Percentiles rank a stretch among this genome's conserved stretches.
Conservation (phyloP, 2,797 vertebrate species). For the Galagoides demidoff region DNA sequence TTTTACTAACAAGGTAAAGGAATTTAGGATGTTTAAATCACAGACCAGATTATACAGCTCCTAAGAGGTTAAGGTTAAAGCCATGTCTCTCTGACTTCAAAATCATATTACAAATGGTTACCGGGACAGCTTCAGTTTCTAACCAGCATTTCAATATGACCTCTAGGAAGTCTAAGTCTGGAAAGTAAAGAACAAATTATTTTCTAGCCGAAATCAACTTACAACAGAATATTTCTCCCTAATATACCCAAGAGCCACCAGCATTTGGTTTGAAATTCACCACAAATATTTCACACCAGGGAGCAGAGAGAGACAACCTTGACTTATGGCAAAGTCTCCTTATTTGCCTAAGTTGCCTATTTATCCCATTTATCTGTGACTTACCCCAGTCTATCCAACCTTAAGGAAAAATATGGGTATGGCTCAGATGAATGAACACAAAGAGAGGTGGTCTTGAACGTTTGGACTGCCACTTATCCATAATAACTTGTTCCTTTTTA, state of each 20-base stretch:
- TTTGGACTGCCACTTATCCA: slow-evolving; percentile 13
- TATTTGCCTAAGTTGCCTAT: background rate
- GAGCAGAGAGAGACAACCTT: background rate
- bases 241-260: background rate
- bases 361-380: slow-evolving; percentile 21
- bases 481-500: background rate
- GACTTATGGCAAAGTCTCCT: background rate
- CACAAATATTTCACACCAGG: slow-evolving; percentile 1
- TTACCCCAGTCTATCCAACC: background rate
- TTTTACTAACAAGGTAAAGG: background rate
- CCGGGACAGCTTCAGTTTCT: background rate
- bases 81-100: slow-evolving; percentile 1
- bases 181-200: slow-evolving; percentile 31
- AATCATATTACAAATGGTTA: slow-evolving; percentile 24
- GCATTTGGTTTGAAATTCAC: slow-evolving; percentile 29
- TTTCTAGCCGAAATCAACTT: slow-evolving; percentile 25
- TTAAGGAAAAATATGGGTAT: background rate
- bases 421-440: slow-evolving; percentile 18
- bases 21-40: background rate
- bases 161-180: slow-evolving; percentile 2
- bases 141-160: background rate
- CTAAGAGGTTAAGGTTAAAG: background rate
- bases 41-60: background rate
- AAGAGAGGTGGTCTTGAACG: background rate
- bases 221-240: slow-evolving; percentile 14